Base-by-base conservation (phyloP, 2,888 invertebrate species). In the Chydorus sphaericus region DNA sequence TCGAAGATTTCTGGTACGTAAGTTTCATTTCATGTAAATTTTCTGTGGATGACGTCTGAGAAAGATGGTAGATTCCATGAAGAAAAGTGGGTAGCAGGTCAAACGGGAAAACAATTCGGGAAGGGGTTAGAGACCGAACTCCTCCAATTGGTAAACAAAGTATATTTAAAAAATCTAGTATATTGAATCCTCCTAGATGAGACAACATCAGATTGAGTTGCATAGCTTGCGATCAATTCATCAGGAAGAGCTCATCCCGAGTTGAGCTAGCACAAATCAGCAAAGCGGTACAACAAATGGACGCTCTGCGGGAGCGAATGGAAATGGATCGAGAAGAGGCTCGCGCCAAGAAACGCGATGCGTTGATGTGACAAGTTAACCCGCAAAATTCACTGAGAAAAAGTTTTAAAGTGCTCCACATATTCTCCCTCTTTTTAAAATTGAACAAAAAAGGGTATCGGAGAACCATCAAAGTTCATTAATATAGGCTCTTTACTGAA, bases 61-160 rank as follows among this genome's bases (percentile, higher is more conserved):
- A 44, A 44, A 44, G 44, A 44, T 23, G 26, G 26, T 11, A 18
- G 52, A 3, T 39, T 20, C n/a, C 31, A 55, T 14, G 31, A 81
- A 26, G 86, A 88, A 65, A 78, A 83, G 54, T 88, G 89, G 88
- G 80, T 88, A 39, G 81, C 85, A 53, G 80, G 80, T 57, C 87
- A 86, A 69, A 87, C 87, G 3, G 83, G 44, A 7, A 33, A 36
- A n/a, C n/a, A 2, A 52, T 52, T 11, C 52, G 52, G 1, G 52
- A 88, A 66, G 72, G 87, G 88, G 1, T 68, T 90, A n/a, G 88
- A 89, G 69, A 81, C 85, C 0, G 89, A 90, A 68, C 74, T 90
- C 3, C 78, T 84, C 26, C 81, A 79, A 63, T 85, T 55, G 23
- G 36, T 36, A 36, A 4, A n/a, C n/a, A n/a, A n/a, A n/a, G 36